A percentile compares a stretch with the other conserved stretches of the same genome.
Evolutionary conservation across 1,140 invertebrate species (phyloP).

Genomic region (Ooceraea biroi): DNA sequence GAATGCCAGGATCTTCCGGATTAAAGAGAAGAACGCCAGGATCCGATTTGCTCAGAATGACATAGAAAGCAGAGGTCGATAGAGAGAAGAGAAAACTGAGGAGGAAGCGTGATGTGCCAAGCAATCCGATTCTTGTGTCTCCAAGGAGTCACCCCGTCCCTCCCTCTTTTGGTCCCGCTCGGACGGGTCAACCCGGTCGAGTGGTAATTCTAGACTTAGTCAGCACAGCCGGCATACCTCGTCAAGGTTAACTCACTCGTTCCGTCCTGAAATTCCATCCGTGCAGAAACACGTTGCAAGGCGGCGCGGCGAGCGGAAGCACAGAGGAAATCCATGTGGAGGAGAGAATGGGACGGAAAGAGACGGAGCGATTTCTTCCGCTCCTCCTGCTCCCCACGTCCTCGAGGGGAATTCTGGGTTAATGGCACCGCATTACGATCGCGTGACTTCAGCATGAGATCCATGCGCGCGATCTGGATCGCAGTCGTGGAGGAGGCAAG

Average conservation of each 20-base stretch:
- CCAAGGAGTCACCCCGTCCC: neutral
- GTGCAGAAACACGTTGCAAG: conserved; percentile 41
- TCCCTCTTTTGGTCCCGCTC: neutral
- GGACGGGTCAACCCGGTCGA: conserved; percentile 40
- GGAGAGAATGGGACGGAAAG: conserved; percentile 46
- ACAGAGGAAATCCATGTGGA: conserved; percentile 1
- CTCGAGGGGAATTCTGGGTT: conserved; percentile 81
- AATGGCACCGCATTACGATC: conserved; percentile 82
- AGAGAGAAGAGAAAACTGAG: neutral
- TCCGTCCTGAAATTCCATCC: conserved; percentile 75
- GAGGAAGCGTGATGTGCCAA: conserved; percentile 34
- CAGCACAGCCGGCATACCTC: conserved; percentile 73
- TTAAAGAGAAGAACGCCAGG: too few species aligned
- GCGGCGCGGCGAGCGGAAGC: neutral
- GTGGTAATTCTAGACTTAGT: conserved; percentile 74
- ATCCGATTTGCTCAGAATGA: neutral
- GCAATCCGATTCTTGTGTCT: conserved; percentile 25
- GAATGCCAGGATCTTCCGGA: too few species aligned
- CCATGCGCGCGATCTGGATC: conserved; percentile 71
- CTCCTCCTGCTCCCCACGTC: conserved; percentile 45
- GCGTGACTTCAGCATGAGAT: conserved; percentile 78
- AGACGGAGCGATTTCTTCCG: neutral
- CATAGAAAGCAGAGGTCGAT: neutral
- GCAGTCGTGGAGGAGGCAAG: neutral
- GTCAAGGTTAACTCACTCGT: conserved; percentile 74